Conservation (phyloP, 2,113 vertebrate species). For the Hydrolagus affinis region DNA sequence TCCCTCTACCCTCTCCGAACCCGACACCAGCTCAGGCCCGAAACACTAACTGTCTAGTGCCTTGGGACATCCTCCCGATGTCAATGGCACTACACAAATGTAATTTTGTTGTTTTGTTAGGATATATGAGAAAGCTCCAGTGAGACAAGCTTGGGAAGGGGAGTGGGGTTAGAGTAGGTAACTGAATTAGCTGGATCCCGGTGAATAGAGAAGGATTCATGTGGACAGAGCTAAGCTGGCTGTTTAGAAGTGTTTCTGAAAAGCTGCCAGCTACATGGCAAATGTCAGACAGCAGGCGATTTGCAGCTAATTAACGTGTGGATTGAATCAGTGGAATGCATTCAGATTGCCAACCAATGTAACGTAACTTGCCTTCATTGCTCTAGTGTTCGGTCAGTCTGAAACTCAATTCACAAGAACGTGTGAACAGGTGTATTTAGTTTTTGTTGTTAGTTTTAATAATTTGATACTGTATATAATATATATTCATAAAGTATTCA, state of each 20-base stretch:
- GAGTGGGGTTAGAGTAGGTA: not conserved
- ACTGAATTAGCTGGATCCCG: not conserved
- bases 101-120: no score
- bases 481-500: not conserved
- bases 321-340: slow-evolving; percentile 33
- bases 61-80: no score
- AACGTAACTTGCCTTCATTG: slow-evolving; percentile 37
- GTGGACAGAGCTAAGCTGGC: slow-evolving; percentile 19
- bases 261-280: slow-evolving; percentile 40
- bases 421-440: slow-evolving; percentile 34
- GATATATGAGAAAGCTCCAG: not conserved
- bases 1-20: no score
- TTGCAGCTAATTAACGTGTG: slow-evolving; percentile 40
- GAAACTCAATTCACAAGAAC: slow-evolving; percentile 13
- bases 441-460: not conserved
- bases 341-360: slow-evolving; percentile 37
- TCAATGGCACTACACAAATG: no score
- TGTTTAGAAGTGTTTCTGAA: slow-evolving; percentile 37
- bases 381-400: slow-evolving; percentile 29
- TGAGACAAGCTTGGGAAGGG: not conserved
- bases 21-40: no score
- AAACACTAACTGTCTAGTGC: no score
- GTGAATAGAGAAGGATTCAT: not conserved
- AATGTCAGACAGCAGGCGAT: slow-evolving; percentile 37
- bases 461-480: not conserved